Conservation (phyloP, 2,113 vertebrate genomes). For the Erpornis zantholeuca region DNA sequence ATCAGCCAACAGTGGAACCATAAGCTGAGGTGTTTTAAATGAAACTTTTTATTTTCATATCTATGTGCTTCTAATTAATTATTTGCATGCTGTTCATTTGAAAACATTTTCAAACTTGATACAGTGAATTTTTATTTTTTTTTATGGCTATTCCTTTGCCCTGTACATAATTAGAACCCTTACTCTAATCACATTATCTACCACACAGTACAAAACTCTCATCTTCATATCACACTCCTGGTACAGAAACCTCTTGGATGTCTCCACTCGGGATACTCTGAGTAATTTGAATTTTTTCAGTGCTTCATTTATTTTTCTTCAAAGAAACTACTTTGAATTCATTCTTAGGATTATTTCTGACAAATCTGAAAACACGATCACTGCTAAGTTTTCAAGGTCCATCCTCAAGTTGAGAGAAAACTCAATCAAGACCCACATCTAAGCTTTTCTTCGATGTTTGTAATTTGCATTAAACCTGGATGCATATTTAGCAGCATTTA, state of each 20-base stretch:
- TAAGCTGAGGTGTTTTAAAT: neutral
- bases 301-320: neutral
- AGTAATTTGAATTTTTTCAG: neutral
- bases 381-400: neutral
- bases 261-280: neutral
- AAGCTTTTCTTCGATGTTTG: neutral
- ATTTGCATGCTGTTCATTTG: neutral
- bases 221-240: neutral
- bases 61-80: neutral
- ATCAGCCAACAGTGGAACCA: neutral
- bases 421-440: neutral
- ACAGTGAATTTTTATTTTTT: neutral
- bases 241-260: neutral
- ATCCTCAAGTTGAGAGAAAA: neutral
- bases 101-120: neutral
- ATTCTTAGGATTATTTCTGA: neutral
- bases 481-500: neutral
- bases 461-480: neutral
- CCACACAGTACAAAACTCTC: neutral
- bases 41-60: neutral
- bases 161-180: neutral
- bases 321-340: neutral
- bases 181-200: neutral
- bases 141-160: neutral
- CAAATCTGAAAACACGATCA: neutral